A percentile compares a stretch with the other conserved stretches of the same genome.
Evolutionary conservation across 2,113 vertebrate species (phyloP).

Genomic region (Tonatia bakeri): DNA sequence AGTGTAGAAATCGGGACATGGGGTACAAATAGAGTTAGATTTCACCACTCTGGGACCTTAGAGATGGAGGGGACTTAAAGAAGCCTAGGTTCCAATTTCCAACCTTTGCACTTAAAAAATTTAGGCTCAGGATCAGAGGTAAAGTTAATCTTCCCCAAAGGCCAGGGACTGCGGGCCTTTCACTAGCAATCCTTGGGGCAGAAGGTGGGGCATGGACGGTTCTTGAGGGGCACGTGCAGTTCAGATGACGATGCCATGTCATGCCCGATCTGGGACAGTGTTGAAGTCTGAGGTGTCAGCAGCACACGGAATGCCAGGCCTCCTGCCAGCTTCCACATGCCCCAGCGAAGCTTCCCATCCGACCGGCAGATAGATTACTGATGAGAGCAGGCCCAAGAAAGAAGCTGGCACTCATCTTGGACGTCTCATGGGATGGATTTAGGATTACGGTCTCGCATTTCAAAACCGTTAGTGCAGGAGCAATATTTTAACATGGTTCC

Average conservation of each 20-base stretch:
- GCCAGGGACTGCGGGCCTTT: neutral
- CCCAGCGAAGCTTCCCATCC: neutral
- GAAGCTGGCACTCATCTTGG: neutral
- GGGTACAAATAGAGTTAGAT: neutral
- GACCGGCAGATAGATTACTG: neutral
- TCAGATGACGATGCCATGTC: neutral
- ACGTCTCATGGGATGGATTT: neutral
- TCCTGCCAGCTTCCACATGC: neutral
- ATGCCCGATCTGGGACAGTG: neutral
- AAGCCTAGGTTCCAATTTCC: neutral
- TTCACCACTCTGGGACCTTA: neutral
- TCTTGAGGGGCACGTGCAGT: neutral
- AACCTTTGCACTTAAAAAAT: neutral
- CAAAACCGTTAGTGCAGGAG: slow-evolving; percentile 16
- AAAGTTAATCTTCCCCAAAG: neutral
- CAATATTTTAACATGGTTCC: slow-evolving; percentile 21
- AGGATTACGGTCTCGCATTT: neutral
- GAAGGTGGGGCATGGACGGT: neutral
- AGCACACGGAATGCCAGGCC: neutral
- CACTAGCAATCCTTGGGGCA: neutral
- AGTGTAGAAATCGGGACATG: neutral
- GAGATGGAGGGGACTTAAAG: neutral
- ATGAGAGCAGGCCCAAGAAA: neutral
- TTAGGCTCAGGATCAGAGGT: neutral
- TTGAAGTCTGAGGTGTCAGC: neutral